These are phyloP conservation scores for Machaerirhynchus nigripectus DNA, from an alignment of 2,113 vertebrate genomes.

Conservation along the genomic window DNA sequence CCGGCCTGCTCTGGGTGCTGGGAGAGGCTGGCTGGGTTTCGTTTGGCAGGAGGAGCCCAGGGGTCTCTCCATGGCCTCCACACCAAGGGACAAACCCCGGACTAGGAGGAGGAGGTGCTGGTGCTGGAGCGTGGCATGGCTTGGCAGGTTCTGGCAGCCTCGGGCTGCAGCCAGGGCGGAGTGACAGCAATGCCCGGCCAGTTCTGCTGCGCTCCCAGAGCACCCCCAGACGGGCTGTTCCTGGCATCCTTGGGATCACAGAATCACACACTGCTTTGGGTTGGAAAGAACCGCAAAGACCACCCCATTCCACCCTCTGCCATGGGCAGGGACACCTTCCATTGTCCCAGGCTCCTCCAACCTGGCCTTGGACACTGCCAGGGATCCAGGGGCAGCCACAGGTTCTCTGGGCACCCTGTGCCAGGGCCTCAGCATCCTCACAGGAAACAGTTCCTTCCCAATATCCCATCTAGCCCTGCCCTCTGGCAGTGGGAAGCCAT, in stretches of 20 bases:
- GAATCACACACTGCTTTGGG: too few relatives aligned
- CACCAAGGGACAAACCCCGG: background rate
- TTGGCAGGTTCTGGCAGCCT: fast-evolving
- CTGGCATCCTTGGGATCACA: background rate
- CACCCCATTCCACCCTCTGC: background rate
- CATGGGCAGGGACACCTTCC: background rate
- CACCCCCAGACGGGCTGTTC: background rate
- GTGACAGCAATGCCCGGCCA: fast-evolving
- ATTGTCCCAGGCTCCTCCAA: background rate
- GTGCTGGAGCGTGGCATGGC: slow-evolving; percentile 9
- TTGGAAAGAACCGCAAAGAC: background rate
- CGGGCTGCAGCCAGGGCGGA: fast-evolving
- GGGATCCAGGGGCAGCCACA: background rate
- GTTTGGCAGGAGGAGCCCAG: background rate
- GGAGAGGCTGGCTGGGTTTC: fast-evolving
- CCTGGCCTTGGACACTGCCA: background rate
- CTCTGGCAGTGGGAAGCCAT: background rate
- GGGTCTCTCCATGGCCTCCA: background rate
- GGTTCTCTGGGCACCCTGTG: background rate
- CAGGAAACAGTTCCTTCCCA: background rate
- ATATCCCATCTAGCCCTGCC: fast-evolving
- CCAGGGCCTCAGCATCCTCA: background rate
- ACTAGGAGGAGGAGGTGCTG: slow-evolving; percentile 41
- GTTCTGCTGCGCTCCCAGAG: background rate
- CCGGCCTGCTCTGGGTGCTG: fast-evolving